Percentiles rank a stretch among this genome's conserved stretches.
These are phyloP conservation scores for Hypomecis atomaria DNA, from an alignment of 2,888 invertebrate genomes.

Conservation along the genomic window DNA sequence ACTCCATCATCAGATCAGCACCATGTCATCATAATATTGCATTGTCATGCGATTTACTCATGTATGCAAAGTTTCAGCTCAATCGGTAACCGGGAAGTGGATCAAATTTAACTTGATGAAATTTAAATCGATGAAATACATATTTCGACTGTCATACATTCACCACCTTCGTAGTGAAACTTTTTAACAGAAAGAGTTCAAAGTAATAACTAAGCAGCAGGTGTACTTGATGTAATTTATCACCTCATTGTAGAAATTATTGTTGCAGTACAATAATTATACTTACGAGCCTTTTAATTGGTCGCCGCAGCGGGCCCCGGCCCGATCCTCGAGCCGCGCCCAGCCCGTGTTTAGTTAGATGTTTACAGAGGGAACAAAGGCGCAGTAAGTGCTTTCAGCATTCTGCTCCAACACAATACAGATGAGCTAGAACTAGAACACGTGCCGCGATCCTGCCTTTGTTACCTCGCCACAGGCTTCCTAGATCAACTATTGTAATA, in stretches of 20 bases:
- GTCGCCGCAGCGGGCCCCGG: constrained; percentile 30
- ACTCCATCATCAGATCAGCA: no score
- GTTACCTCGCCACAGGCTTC: constrained; percentile 28
- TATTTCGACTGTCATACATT: no score
- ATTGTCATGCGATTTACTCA: no score
- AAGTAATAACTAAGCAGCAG: not conserved
- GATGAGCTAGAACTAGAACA: constrained; percentile 50
- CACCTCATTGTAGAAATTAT: constrained; percentile 4
- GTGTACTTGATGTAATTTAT: not conserved
- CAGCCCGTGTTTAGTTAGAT: constrained; percentile 47
- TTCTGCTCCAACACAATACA: constrained; percentile 65
- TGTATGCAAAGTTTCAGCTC: no score
- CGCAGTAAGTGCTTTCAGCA: constrained; percentile 63
- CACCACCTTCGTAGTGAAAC: no score
- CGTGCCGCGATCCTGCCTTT: constrained; percentile 36
- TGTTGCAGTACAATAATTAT: constrained; percentile 37
- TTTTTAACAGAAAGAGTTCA: no score
- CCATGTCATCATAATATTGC: no score
- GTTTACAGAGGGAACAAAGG: constrained; percentile 63
- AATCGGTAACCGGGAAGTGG: no score
- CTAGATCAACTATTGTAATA: constrained; percentile 1
- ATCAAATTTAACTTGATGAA: no score
- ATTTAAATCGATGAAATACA: no score
- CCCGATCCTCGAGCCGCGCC: constrained; percentile 30
- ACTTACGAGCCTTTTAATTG: constrained; percentile 60